Base-by-base conservation (phyloP, 2,797 vertebrate species). In the Hippoglossus hippoglossus region DNA sequence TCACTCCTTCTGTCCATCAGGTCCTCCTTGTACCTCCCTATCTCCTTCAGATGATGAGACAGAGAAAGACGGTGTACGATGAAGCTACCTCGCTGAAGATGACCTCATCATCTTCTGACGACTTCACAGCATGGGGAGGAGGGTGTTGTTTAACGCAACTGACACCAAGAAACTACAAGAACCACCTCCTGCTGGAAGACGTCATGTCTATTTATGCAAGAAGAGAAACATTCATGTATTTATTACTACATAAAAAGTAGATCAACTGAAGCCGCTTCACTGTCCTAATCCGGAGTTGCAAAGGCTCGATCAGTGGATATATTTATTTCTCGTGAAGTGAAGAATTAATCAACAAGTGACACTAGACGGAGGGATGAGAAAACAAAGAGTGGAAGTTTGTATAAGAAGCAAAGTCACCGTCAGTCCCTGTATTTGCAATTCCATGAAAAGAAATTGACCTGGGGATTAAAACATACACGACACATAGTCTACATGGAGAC, bases 21-120 rank as follows among this genome's bases (percentile, higher is more conserved):
- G 22, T 50, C 12, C 6, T 13, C 31, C 26, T 66, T 12, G n/a
- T 52, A 39, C 36, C 11, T 39, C 18, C 44, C 44, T 71, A 26
- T 70, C 47, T 77, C 39, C 55, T 67, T 41, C 73, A 92, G 88
- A 77, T 89, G 89, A 92, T 6, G 15, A 83, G 73, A 79, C 53
- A 59, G 46, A 25, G 26, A 58, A 31, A 57, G 55, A 72, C 1
- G 24, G 57, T 77, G 79, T 63, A 61, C 19, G 41, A 73, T 83
- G 77, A 79, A 11, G 21, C 89, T 88, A 90, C 89, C 87, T 92
- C 80, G 53, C 79, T 82, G 84, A 89, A 73, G 77, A 89, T 70
- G 69, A 91, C 82, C 71, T 89, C 84, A 73, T 80, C 76, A 53
- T 57, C 63, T 31, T 39, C 61, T 31, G 74, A 85, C 26, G n/a